A percentile compares a stretch with the other conserved stretches of the same genome.
phyloP scores from a whole-genome alignment of 2,113 vertebrate genomes.

The Beaufortia kweichowensis region DNA sequence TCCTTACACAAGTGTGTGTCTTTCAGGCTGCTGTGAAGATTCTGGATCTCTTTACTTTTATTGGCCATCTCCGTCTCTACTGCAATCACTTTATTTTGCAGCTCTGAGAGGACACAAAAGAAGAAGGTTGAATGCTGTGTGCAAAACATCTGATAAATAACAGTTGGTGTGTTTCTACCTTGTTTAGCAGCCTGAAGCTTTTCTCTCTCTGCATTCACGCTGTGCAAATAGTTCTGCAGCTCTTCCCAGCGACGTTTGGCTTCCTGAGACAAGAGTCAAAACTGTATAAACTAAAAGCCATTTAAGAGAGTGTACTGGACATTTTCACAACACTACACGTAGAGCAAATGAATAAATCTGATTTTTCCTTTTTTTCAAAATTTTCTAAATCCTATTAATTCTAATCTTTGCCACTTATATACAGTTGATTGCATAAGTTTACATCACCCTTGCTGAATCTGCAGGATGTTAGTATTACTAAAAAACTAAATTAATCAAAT shows the following conservation, averaged over 20 bases:
- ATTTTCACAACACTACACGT: neutral
- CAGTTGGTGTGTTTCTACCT: slow-evolving; percentile 67
- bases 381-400: too few species aligned
- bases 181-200: slow-evolving; percentile 79
- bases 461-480: too few species aligned
- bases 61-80: slow-evolving; percentile 80
- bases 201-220: slow-evolving; percentile 86
- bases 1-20: slow-evolving; percentile 92
- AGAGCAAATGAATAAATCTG: too few species aligned
- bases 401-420: too few species aligned
- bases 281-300: neutral
- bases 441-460: too few species aligned
- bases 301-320: neutral
- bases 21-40: slow-evolving; percentile 87
- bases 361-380: too few species aligned
- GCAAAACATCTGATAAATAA: neutral
- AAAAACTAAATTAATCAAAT: too few species aligned
- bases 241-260: slow-evolving; percentile 93
- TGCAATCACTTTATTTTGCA: slow-evolving; percentile 86
- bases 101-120: slow-evolving; percentile 71
- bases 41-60: slow-evolving; percentile 89
- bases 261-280: slow-evolving; percentile 78
- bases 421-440: too few species aligned
- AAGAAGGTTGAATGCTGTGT: neutral
- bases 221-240: slow-evolving; percentile 88